Conservation (phyloP, 2,113 vertebrate genomes). For the Heterocephalus glaber region DNA sequence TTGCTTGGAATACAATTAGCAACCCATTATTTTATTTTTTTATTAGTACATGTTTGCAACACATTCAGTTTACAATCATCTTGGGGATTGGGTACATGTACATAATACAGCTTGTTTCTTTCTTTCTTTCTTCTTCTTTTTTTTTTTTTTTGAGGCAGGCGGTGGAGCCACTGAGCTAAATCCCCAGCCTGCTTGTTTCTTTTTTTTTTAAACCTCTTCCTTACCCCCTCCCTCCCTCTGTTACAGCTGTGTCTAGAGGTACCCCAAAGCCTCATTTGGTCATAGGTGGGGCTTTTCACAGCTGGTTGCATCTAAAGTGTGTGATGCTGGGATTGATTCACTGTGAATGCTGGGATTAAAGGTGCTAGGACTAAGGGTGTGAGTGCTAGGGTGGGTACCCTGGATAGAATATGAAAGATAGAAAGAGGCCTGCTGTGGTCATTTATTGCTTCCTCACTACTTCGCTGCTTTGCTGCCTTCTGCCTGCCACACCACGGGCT, state of each 20-base stretch:
- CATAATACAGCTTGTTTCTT: not conserved
- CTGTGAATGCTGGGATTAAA: not conserved
- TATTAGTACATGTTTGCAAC: not conserved
- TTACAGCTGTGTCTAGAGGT: not conserved
- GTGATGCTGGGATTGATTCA: not conserved
- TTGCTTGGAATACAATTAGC: slow-evolving; percentile 56
- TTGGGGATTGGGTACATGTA: not conserved
- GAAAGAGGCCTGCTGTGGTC: not conserved
- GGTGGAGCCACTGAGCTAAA: too few species aligned
- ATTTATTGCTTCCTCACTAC: not conserved
- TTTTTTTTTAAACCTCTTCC: not conserved
- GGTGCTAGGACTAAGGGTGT: not conserved
- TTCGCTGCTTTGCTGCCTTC: not conserved
- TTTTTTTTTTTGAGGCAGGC: too few species aligned
- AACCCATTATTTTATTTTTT: not conserved
- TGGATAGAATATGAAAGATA: not conserved
- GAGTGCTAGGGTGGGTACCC: not conserved
- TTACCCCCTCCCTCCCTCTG: not conserved
- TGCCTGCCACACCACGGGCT: not conserved
- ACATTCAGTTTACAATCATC: not conserved
- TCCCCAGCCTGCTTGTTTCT: not conserved
- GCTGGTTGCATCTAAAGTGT: not conserved
- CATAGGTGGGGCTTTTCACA: not conserved
- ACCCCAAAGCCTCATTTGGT: too few species aligned
- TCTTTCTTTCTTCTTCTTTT: too few species aligned